Conservation (phyloP, 2,888 invertebrate genomes). For the Macropis europaea region DNA sequence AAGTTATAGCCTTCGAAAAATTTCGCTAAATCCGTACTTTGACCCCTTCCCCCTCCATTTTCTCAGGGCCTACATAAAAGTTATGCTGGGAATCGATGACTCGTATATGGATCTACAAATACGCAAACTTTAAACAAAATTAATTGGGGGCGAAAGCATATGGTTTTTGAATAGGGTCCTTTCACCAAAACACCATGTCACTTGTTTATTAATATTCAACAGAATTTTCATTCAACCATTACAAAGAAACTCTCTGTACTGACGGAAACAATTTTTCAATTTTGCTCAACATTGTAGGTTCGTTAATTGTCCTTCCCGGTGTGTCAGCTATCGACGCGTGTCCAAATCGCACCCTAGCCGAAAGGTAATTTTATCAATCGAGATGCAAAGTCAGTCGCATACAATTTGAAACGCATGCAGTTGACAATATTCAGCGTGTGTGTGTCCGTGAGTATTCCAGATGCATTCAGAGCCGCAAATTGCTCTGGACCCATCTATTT, state of each 20-base stretch:
- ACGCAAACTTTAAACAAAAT: no score
- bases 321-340: background rate
- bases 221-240: background rate
- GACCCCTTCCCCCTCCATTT: no score
- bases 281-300: background rate
- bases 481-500: slow-evolving; percentile 21
- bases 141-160: no score
- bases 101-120: no score
- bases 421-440: slow-evolving; percentile 39
- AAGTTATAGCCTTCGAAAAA: no score
- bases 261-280: background rate
- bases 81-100: no score
- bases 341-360: background rate
- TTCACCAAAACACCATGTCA: no score
- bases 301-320: slow-evolving; percentile 9
- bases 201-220: no score
- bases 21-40: no score
- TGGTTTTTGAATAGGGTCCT: no score
- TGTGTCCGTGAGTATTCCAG: slow-evolving; percentile 32
- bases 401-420: slow-evolving; percentile 27
- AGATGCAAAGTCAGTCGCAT: slow-evolving; percentile 1
- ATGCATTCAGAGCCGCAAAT: slow-evolving; percentile 31
- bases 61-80: no score
- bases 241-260: background rate
- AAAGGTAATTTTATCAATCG: slow-evolving; percentile 8